Evolutionary conservation across 2,797 vertebrate species (phyloP).

Genomic region (Labroides dimidiatus): DNA sequence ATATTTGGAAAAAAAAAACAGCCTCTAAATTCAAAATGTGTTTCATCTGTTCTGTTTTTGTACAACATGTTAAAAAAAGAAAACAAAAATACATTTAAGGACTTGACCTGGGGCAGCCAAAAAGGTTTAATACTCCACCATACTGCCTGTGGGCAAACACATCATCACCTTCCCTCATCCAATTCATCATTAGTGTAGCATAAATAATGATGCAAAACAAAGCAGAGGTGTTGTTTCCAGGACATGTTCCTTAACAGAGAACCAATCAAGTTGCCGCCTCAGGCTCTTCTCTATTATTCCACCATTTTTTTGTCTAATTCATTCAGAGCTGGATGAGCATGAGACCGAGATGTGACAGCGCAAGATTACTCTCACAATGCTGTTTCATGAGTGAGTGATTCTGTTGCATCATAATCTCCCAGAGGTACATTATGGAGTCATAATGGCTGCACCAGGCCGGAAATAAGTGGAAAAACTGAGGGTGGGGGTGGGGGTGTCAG

Average conservation of each 20-base stretch:
- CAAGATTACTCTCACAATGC: constrained; percentile 50
- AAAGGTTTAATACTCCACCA: constrained; percentile 44
- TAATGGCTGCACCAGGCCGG: constrained; percentile 26
- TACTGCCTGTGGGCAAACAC: constrained; percentile 37
- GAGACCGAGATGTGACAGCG: constrained; percentile 45
- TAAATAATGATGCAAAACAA: constrained; percentile 48
- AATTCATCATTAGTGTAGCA: constrained; percentile 47
- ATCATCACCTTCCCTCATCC: constrained; percentile 26
- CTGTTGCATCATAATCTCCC: constrained; percentile 51
- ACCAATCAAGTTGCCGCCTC: constrained; percentile 59
- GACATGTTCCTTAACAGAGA: constrained; percentile 44
- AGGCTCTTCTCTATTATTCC: constrained; percentile 24
- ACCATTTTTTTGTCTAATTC: constrained; percentile 31
- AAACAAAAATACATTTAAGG: neutral
- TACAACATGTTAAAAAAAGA: too few species aligned
- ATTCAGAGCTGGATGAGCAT: constrained; percentile 11
- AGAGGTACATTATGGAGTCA: constrained; percentile 47
- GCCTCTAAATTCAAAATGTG: too few species aligned
- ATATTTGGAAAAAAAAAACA: too few species aligned
- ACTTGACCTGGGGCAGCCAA: constrained; percentile 39
- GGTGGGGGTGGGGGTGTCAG: too few species aligned
- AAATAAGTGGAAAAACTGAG: constrained; percentile 27
- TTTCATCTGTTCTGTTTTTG: too few species aligned
- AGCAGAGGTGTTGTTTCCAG: constrained; percentile 32
- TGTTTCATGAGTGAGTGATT: constrained; percentile 61